Percentiles rank a stretch among this genome's conserved stretches.
These are phyloP conservation scores for Notospermus geniculatus DNA, from an alignment of 1,140 invertebrate genomes.

Conservation along the genomic window DNA sequence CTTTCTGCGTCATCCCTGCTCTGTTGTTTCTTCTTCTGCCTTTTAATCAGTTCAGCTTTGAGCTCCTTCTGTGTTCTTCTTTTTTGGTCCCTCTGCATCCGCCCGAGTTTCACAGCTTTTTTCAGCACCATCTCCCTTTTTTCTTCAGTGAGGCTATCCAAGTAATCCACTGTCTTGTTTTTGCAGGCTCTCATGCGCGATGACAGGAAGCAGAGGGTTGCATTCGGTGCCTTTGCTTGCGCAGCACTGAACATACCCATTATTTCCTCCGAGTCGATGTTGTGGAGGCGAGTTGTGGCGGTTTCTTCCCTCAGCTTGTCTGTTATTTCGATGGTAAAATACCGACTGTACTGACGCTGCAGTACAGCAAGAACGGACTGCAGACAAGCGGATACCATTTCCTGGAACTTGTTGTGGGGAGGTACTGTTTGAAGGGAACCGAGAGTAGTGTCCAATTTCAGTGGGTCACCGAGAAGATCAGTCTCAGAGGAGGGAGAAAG, in stretches of 20 bases:
- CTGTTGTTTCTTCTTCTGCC: background rate
- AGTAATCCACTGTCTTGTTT: conserved; percentile 15
- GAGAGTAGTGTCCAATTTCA: background rate
- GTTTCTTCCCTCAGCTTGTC: conserved; percentile 11
- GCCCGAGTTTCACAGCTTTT: conserved; percentile 8
- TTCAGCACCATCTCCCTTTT: conserved; percentile 10
- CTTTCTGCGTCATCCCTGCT: background rate
- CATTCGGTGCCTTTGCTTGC: conserved; percentile 17
- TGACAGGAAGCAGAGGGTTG: conserved; percentile 19
- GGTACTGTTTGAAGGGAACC: background rate
- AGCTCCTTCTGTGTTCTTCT: background rate
- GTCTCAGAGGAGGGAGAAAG: conserved; percentile 5
- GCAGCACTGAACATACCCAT: conserved; percentile 25
- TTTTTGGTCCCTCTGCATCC: conserved; percentile 10
- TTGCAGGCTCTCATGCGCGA: conserved; percentile 21
- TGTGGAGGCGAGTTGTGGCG: conserved; percentile 10
- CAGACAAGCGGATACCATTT: conserved; percentile 8
- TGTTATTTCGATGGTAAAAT: conserved; percentile 11
- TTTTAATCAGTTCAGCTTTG: background rate
- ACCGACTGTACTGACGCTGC: conserved; percentile 14
- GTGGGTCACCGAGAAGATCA: conserved; percentile 1
- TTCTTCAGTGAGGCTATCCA: conserved; percentile 13
- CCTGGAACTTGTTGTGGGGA: background rate
- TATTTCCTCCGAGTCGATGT: conserved; percentile 23
- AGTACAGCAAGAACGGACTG: conserved; percentile 2